Base-by-base conservation (phyloP, 1,140 invertebrate genomes). In the Cheumatopsyche charites region DNA sequence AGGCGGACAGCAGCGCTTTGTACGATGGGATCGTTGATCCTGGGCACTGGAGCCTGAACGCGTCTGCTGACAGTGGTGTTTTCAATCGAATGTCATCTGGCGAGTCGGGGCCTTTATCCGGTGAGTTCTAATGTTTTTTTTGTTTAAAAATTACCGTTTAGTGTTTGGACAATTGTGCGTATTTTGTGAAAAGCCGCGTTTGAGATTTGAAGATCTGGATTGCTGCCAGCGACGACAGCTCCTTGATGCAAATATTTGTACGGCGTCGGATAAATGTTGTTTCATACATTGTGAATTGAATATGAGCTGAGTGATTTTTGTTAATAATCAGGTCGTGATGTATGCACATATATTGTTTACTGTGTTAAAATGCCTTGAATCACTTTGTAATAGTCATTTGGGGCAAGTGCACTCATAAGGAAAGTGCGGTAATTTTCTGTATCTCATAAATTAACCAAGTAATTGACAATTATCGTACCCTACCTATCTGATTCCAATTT, bases 41-140 rank as follows among this genome's bases (percentile, higher is more conserved):
- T 0, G 83, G 84, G 72, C 83, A 83, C 75, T 84, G 83, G 82
- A 85, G 82, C 68, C 74, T 85, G 55, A 85, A 84, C 79, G 82
- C 83, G 45, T 85, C 83, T 21, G 84, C 81, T 75, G 86, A 87
- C 74, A 86, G 84, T 75, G 84, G 84, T 66, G 82, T 85, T 42
- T 86, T 84, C 77, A 85, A 85, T 71, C 84, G 86, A 67, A 86
- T 86, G 72, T 87, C 86, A 62, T 87, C 86, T 23, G 84, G 86
- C 67, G 83, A 85, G 74, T 85, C 83, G 23, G 83, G 82, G 25
- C 83, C 83, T 21, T 82, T 84, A 77, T 85, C 83, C 68, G 82
- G 83, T 83, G 67, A 70, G 61, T 71, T 23, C 45, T 52, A n/a
- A n/a, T 17, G 7, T 17, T 52, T 52, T 1, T 52, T 52, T 52